These are phyloP conservation scores for Pheosia gnoma DNA, from an alignment of 2,888 invertebrate genomes.

Conservation along the genomic window DNA sequence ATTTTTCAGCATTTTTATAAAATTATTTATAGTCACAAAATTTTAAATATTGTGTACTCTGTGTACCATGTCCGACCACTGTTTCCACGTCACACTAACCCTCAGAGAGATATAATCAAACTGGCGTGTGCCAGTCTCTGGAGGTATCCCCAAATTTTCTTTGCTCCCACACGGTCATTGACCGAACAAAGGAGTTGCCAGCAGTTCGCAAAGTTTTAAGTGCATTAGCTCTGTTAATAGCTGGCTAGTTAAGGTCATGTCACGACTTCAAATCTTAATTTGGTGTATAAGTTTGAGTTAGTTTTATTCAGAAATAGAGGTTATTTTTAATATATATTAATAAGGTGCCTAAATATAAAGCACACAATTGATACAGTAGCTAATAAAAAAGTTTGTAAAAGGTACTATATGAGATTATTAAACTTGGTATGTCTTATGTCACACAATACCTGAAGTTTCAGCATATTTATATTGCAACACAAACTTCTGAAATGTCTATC, in stretches of 20 bases:
- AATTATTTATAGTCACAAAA: too few species aligned
- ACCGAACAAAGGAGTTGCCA: constrained; percentile 11
- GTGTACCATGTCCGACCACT: too few species aligned
- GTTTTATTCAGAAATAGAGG: not conserved
- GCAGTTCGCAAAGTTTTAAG: constrained; percentile 28
- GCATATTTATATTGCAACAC: constrained; percentile 26
- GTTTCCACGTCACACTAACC: too few species aligned
- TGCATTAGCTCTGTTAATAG: constrained; percentile 27
- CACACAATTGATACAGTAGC: not conserved
- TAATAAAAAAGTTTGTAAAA: constrained; percentile 11
- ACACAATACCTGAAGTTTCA: constrained; percentile 22
- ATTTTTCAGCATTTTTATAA: too few species aligned
- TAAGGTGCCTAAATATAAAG: not conserved
- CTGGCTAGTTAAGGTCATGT: not conserved
- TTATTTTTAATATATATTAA: too few species aligned
- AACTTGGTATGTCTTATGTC: constrained; percentile 17
- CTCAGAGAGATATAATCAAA: too few species aligned
- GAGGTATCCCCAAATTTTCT: constrained; percentile 14
- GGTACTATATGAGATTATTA: constrained; percentile 10
- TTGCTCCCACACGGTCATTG: constrained; percentile 7
- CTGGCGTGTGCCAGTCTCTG: not conserved
- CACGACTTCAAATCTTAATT: not conserved
- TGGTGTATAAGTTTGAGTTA: not conserved
- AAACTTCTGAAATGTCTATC: constrained; percentile 33
- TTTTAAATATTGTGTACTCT: too few species aligned